Evolutionary conservation across 2,113 vertebrate genomes (phyloP).

Genomic region (Eretmochelys imbricata): DNA sequence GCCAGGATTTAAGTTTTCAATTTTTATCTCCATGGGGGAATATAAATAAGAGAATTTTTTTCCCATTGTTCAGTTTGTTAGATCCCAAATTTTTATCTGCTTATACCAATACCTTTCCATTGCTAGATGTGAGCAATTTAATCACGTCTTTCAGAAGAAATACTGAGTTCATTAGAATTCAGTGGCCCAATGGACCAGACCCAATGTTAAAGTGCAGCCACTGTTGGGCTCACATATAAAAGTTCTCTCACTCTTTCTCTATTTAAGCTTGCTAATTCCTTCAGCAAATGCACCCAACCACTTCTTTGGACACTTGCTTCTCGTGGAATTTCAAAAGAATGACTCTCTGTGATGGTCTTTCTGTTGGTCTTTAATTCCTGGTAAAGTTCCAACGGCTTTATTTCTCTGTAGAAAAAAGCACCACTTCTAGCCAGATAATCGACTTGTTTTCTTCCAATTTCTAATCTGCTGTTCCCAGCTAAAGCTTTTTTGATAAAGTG

Average conservation of each 20-base stretch:
- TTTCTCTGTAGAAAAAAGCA: constrained; percentile 24
- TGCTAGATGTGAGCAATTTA: constrained; percentile 54
- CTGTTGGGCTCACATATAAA: constrained; percentile 48
- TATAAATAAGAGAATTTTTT: constrained; percentile 45
- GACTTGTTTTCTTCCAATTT: constrained; percentile 62
- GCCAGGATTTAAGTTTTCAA: constrained; percentile 50
- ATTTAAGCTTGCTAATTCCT: constrained; percentile 41
- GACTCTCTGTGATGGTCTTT: constrained; percentile 55
- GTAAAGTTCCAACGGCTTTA: constrained; percentile 37
- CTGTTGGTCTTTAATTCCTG: constrained; percentile 61
- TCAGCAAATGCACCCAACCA: constrained; percentile 44
- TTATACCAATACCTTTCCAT: constrained; percentile 64
- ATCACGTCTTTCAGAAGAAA: constrained; percentile 60
- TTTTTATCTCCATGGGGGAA: constrained; percentile 56
- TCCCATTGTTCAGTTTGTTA: constrained; percentile 48
- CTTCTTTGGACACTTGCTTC: constrained; percentile 23
- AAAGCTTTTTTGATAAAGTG: constrained; percentile 69
- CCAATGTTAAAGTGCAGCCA: constrained; percentile 69
- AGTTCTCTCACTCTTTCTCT: constrained; percentile 58
- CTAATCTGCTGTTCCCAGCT: constrained; percentile 66
- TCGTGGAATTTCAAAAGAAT: constrained; percentile 40
- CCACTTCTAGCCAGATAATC: constrained; percentile 2
- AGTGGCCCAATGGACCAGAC: constrained; percentile 58
- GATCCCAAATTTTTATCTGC: constrained; percentile 70
- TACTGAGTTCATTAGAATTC: constrained; percentile 42